Evolutionary conservation across 1,140 invertebrate species (phyloP).

Genomic region (Ridgeia piscesae): DNA sequence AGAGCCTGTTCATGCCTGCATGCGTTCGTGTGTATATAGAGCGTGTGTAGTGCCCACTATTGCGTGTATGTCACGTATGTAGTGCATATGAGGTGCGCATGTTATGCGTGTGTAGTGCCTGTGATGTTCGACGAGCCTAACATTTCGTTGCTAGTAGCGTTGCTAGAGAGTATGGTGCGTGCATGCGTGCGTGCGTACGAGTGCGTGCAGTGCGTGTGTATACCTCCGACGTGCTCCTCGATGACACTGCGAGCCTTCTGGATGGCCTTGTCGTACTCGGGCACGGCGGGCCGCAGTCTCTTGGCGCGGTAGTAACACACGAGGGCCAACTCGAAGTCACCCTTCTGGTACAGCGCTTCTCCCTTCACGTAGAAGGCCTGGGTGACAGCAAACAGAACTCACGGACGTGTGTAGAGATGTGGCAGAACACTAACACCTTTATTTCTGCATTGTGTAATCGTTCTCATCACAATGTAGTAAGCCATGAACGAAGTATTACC

Average conservation of each 20-base stretch:
- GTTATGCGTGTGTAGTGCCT: too few relatives aligned
- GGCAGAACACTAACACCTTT: background rate
- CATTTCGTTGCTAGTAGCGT: too few relatives aligned
- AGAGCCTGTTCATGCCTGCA: background rate
- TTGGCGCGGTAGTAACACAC: conserved; percentile 22
- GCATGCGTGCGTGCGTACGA: background rate
- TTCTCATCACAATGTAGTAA: too few relatives aligned
- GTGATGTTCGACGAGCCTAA: too few relatives aligned
- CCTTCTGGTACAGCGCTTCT: conserved; percentile 20
- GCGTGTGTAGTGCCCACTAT: too few relatives aligned
- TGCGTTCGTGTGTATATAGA: background rate
- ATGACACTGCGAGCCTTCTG: conserved; percentile 21
- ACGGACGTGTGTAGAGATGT: background rate
- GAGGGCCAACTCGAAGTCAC: conserved; percentile 19
- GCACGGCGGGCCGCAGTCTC: conserved; percentile 14
- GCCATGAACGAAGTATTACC: too few relatives aligned
- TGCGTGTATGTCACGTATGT: too few relatives aligned
- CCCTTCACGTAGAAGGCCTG: conserved; percentile 17
- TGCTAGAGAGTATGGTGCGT: too few relatives aligned
- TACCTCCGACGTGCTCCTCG: conserved; percentile 18
- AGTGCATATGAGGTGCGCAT: too few relatives aligned
- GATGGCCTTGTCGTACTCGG: conserved; percentile 19
- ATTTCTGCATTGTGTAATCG: too few relatives aligned
- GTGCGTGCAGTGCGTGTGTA: background rate
- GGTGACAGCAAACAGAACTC: background rate